phyloP scores from a whole-genome alignment of 2,888 invertebrate genomes.

The Augiades crinisus region DNA sequence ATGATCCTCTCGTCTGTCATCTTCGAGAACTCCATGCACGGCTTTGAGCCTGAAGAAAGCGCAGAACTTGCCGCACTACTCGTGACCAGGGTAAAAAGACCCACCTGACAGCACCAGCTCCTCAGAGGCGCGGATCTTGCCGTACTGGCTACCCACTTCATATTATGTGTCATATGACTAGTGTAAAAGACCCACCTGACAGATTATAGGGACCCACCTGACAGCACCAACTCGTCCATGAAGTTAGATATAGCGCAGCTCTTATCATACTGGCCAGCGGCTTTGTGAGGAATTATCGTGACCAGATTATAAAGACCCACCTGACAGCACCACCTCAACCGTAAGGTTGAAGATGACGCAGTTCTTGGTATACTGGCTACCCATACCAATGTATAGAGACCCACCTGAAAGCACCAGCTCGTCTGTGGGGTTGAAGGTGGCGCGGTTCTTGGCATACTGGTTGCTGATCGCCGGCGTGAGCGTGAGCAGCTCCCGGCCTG shows the following conservation, averaged over 20 bases:
- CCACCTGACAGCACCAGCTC: conserved; percentile 91
- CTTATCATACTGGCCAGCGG: conserved; percentile 95
- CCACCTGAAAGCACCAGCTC: conserved; percentile 92
- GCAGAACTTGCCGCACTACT: too few species aligned
- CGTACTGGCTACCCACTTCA: conserved; percentile 93
- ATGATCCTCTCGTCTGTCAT: conserved; percentile 91
- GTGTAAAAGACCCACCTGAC: too few species aligned
- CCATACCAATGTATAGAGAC: not conserved
- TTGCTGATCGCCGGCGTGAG: conserved; percentile 93
- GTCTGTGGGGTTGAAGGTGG: conserved; percentile 96
- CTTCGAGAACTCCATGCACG: conserved; percentile 96
- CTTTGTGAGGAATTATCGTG: too few species aligned
- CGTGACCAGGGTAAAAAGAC: not conserved
- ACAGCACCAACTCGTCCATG: conserved; percentile 95
- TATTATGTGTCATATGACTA: not conserved
- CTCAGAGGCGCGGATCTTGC: conserved; percentile 96
- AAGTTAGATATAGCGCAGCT: too few species aligned
- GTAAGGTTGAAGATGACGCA: conserved; percentile 87
- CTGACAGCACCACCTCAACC: too few species aligned
- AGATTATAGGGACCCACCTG: conserved; percentile 63
- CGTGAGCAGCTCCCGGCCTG: conserved; percentile 87
- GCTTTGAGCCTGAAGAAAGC: too few species aligned
- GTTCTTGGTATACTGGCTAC: conserved; percentile 92
- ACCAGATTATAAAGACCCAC: conserved; percentile 44
- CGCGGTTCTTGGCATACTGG: conserved; percentile 95